Evolutionary conservation across 2,888 invertebrate species (phyloP), one percentile per base, ranked within the genome.

Genomic region (Bruchidius siliquastri): DNA sequence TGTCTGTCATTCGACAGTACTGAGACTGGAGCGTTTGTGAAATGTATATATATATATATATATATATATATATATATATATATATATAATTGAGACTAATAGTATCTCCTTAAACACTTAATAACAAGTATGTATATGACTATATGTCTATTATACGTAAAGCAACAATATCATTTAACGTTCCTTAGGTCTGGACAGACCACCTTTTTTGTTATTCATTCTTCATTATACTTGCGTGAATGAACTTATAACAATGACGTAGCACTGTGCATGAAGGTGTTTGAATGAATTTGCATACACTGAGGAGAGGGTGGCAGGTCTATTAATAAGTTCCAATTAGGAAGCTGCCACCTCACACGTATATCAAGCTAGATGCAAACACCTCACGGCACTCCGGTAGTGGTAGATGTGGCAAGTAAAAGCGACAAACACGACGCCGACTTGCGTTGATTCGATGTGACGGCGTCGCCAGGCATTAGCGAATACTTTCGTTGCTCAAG

Each of bases 361-460:
- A 49, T 49, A 49, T 49, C 49, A 49, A 49, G 18, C 49, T 49
- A 49, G 13, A 49, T 49, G 18, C 49, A 49, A 49, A 49, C 49
- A 49, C 49, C 49, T 49, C 49, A 49, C 49, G 49, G 49, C 18
- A 49, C 49, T 13, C 49, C 10, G 18, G 0, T 18, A 8, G 49
- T 49, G 49, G 49, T 8, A 13, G 49, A 49, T 8, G 49, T 49
- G 49, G 26, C 69, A 69, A 21, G 22, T 26, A 26, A 69, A 21
- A 21, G 69, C 69, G 69, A 26, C 69, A 26, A 69, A 22, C 26
- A 26, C 22, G 21, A 69, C 74, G 72, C 70, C 75, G 75, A 76
- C 78, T 77, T 76, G 80, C 78, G 76, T 77, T 80, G 76, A 82
- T 79, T 76, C 76, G 77, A 81, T 76, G 72, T 80, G 83, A 83